A percentile compares a stretch with the other conserved stretches of the same genome.
Evolutionary conservation across 2,113 vertebrate species (phyloP).

Genomic region (Leiothrix lutea): DNA sequence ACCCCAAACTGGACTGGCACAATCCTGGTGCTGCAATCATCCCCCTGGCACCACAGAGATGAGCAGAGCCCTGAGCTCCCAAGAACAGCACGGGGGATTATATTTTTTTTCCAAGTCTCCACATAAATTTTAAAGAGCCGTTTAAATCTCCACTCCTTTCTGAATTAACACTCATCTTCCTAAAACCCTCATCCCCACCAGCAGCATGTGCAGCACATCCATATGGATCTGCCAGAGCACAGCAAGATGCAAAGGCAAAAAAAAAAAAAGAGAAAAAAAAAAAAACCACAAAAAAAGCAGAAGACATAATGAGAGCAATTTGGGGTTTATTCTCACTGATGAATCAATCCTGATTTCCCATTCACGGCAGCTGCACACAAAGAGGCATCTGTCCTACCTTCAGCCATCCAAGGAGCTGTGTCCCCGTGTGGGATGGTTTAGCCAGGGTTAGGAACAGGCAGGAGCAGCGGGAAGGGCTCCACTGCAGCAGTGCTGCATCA

Average conservation of each 20-base stretch:
- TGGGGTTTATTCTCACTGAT: constrained; percentile 9
- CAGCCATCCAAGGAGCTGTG: neutral
- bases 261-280: neutral
- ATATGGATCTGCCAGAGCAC: neutral
- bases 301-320: constrained; percentile 15
- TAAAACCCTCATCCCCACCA: neutral
- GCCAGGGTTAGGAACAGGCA: neutral
- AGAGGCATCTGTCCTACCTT: constrained; percentile 44
- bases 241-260: neutral
- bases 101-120: neutral
- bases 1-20: neutral
- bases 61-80: neutral
- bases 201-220: neutral
- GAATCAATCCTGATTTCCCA: constrained; percentile 45
- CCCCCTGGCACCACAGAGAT: neutral
- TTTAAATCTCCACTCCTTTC: neutral
- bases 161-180: neutral
- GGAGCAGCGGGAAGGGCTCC: neutral
- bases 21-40: neutral
- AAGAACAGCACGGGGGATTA: neutral
- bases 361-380: neutral
- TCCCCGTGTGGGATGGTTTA: neutral
- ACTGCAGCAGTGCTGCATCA: constrained; percentile 6
- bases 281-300: neutral
- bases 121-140: neutral